Evolutionary conservation across 1,140 invertebrate species (phyloP).

Genomic region (Diabrotica undecimpunctata): DNA sequence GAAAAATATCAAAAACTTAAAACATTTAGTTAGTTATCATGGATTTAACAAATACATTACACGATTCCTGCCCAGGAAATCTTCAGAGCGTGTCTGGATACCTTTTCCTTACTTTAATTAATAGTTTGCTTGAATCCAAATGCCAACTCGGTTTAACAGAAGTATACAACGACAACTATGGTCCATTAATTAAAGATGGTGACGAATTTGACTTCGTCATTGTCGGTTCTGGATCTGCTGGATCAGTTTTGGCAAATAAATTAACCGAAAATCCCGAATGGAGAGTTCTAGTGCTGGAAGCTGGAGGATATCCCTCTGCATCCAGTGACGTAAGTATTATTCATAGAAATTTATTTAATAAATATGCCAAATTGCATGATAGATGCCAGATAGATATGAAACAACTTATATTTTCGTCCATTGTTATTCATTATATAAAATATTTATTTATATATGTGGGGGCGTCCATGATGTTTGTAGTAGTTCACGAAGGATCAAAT

Average conservation of each 20-base stretch:
- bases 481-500: no score
- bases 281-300: conserved; percentile 35
- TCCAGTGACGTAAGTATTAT: conserved; percentile 30
- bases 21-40: no score
- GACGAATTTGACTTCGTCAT: conserved; percentile 39
- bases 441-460: no score
- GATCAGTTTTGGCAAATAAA: conserved; percentile 33
- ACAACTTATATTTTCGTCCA: no score
- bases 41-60: neutral
- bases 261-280: conserved; percentile 30
- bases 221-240: conserved; percentile 32
- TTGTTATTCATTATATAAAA: no score
- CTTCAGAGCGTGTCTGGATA: conserved; percentile 26
- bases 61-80: conserved; percentile 21
- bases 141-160: conserved; percentile 25
- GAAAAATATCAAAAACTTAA: no score
- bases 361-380: no score
- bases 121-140: conserved; percentile 23
- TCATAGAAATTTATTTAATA: neutral
- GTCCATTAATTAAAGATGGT: conserved; percentile 18
- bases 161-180: conserved; percentile 23
- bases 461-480: no score
- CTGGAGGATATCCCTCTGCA: conserved; percentile 30
- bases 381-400: no score
- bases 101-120: conserved; percentile 31